These are phyloP conservation scores for Geotrupes spiniger DNA, from an alignment of 2,888 invertebrate genomes.

Conservation along the genomic window DNA sequence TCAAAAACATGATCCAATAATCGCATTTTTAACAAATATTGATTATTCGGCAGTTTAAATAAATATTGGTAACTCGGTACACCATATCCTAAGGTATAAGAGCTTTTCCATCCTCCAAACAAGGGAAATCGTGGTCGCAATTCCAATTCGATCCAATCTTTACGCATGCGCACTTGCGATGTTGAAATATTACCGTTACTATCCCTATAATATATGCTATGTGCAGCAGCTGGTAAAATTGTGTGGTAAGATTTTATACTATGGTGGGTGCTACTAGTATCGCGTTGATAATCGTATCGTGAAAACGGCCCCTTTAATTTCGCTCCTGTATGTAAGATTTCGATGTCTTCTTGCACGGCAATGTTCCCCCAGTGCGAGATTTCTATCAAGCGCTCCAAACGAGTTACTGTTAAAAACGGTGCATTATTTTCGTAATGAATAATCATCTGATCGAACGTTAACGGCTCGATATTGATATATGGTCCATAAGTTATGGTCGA, in stretches of 20 bases:
- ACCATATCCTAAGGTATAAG: slow-evolving; percentile 90
- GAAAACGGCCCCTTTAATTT: slow-evolving; percentile 92
- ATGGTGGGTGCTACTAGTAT: slow-evolving; percentile 81
- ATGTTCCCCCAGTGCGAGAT: slow-evolving; percentile 99
- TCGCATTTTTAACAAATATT: slow-evolving; percentile 84
- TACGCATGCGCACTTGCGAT: slow-evolving; percentile 82
- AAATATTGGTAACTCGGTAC: slow-evolving; percentile 96
- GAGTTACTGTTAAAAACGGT: slow-evolving; percentile 92
- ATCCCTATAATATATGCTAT: slow-evolving; percentile 95
- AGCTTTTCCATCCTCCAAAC: slow-evolving; percentile 98
- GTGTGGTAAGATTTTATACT: slow-evolving; percentile 92
- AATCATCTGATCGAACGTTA: slow-evolving; percentile 60
- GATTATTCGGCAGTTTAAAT: slow-evolving; percentile 66
- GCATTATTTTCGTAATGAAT: slow-evolving; percentile 96
- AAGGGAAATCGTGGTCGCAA: slow-evolving; percentile 95
- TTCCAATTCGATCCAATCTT: slow-evolving; percentile 93
- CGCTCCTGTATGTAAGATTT: slow-evolving; percentile 91
- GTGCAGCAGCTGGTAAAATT: slow-evolving; percentile 79
- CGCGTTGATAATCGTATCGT: slow-evolving; percentile 95
- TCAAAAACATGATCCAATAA: slow-evolving; percentile 96
- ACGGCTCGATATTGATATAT: slow-evolving; percentile 69
- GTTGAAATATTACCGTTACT: slow-evolving; percentile 99
- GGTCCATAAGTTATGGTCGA: slow-evolving; percentile 86
- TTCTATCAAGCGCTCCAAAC: slow-evolving; percentile 84
- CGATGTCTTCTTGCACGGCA: slow-evolving; percentile 92